These are phyloP conservation scores for Cartodere bifasciata DNA, from an alignment of 2,888 invertebrate species.

Conservation along the genomic window DNA sequence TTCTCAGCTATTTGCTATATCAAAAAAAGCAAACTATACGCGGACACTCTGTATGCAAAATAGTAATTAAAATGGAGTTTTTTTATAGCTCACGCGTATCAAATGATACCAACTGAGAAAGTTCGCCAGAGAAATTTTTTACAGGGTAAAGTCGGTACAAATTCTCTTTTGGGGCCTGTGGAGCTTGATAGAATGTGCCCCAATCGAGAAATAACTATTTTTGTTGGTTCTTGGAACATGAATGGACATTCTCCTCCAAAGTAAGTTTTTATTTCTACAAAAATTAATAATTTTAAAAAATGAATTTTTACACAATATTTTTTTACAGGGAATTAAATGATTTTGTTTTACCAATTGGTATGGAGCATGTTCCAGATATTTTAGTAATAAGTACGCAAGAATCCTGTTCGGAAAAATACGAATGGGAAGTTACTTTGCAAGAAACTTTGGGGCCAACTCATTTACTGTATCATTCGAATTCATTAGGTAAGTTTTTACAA, in stretches of 20 bases:
- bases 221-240: conserved; percentile 96
- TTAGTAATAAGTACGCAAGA: conserved; percentile 91
- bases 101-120: conserved; percentile 71
- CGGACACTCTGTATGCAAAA: too few species aligned
- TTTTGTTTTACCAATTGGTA: conserved; percentile 73
- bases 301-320: conserved; percentile 4
- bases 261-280: conserved; percentile 38
- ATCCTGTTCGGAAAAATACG: conserved; percentile 72
- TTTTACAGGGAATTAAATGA: conserved; percentile 67
- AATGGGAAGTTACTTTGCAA: conserved; percentile 85
- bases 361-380: conserved; percentile 80
- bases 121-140: conserved; percentile 72
- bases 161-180: conserved; percentile 67
- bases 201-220: conserved; percentile 71
- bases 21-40: too few species aligned
- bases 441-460: conserved; percentile 90
- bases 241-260: conserved; percentile 77
- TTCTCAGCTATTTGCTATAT: too few species aligned
- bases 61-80: conserved; percentile 59
- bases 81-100: conserved; percentile 66
- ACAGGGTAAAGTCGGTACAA: conserved; percentile 67
- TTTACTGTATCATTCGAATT: conserved; percentile 74
- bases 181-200: conserved; percentile 82
- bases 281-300: conserved; percentile 2
- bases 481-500: conserved; percentile 52